phyloP scores from a whole-genome alignment of 2,113 vertebrate genomes.

The Galbula dea region DNA sequence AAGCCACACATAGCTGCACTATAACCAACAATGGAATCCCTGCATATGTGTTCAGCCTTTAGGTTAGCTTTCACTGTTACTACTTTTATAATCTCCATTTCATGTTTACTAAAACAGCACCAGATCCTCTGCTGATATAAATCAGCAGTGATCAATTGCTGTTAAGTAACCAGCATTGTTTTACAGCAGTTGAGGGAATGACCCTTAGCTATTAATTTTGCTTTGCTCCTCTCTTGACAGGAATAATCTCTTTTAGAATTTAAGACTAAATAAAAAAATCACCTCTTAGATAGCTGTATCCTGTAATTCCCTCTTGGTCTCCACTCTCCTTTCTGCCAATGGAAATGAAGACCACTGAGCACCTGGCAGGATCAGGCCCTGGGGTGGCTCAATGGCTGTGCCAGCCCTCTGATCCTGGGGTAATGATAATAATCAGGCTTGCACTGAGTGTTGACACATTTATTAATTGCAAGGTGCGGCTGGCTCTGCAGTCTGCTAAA shows the following conservation, averaged over 20 bases:
- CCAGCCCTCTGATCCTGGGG: constrained; percentile 50
- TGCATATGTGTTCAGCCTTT: neutral
- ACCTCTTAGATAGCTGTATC: neutral
- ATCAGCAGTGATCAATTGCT: neutral
- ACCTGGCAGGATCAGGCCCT: constrained; percentile 37
- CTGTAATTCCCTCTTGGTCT: neutral
- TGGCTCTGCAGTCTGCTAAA: constrained; percentile 40
- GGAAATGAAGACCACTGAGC: neutral
- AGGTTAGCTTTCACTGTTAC: neutral
- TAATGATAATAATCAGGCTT: constrained; percentile 56
- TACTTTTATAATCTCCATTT: constrained; percentile 16
- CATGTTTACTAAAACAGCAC: neutral
- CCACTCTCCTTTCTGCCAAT: neutral
- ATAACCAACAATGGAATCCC: neutral
- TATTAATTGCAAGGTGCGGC: constrained; percentile 70
- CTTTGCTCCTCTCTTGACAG: neutral
- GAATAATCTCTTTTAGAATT: constrained; percentile 15
- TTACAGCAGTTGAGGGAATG: neutral
- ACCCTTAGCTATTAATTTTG: constrained; percentile 17
- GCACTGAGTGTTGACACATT: constrained; percentile 57
- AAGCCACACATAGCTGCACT: neutral
- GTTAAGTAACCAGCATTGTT: neutral
- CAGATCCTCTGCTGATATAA: neutral
- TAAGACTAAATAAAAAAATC: constrained; percentile 25
- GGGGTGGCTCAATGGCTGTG: neutral